Base-by-base conservation (phyloP, 2,888 invertebrate species). In the Volucella inanis region DNA sequence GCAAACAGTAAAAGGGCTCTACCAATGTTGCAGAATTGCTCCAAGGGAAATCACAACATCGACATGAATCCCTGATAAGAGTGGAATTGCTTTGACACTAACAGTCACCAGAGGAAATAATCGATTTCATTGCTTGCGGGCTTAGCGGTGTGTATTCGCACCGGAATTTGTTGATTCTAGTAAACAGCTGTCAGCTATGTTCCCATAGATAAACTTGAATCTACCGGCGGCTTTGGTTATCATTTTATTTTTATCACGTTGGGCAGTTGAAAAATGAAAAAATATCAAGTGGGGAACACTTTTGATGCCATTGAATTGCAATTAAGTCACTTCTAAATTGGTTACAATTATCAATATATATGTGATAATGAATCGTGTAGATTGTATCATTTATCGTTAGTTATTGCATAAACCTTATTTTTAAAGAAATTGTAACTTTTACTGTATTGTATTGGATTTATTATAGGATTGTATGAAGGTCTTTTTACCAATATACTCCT, bases 311-410 rank as follows among this genome's bases (percentile, higher is more conserved):
- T 75, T 75, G 64, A 84, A 71, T 59, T 41, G 47, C 70, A 54
- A 68, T 70, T 79, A 50, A 79, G 70, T 79, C 83, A 83, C 62
- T 52, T 62, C 74, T 68, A 70, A 52, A 78, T 78, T 64, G 54
- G 68, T 74, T 50, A 74, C 83, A 83, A 74, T 72, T 72, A 72
- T 22, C 57, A 77, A n/a, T 22, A 22, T 3, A 22, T 22, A 22
- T 2, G 18, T 22, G 82, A 72, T 68, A 77, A 70, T 50, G 45
- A 71, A 41, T 65, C 43, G 38, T 49, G 59, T 64, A 15, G 47
- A 18, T 70, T 61, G 38, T 52, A 31, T 54, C 62, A 70, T 12
- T 39, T 14, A 47, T 47, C 49, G 71, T 72, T 45, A 77, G 55
- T 38, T 78, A 77, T 62, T 68, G 50, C 22, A 52, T 11, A 43